Base-by-base conservation (phyloP, 2,113 vertebrate species). In the Eira barbara region DNA sequence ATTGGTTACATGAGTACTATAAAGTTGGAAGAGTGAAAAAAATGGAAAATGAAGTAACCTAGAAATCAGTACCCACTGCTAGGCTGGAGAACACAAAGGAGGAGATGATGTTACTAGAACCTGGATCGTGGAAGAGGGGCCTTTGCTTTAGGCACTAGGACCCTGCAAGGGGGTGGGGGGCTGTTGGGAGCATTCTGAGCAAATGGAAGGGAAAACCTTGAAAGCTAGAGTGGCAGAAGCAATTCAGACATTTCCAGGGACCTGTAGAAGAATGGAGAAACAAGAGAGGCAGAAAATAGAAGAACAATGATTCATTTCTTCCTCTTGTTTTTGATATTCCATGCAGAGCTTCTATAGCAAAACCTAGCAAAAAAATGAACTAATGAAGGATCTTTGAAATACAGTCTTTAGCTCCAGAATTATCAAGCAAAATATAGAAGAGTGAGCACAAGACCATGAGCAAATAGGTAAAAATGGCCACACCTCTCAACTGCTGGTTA, bases 91-190 rank as follows among this genome's bases (percentile, higher is more conserved):
- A 55, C 6, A 20, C 59, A 39, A 69, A 74, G 13, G 39, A 67
- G 18, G 7, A 42, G 25, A 7, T 11, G 9, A 14, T 15, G 17
- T n/a, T 27, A 11, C 23, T 6, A 12, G 69, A 36, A 88, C 3
- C n/a, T 78, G 23, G 18, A 25, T n/a, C 2, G 0, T 34, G 36
- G 82, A 11, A 79, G 59, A 25, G 7, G 6, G 42, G 25, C 13
- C 0, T 2, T 31, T 34, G 36, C 25, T 88, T 80, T 3, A 1
- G 10, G 12, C 6, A 6, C 8, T 7, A 21, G 11, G 25, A 78
- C 25, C 31, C 10, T 82, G 36, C 29, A 65, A 17, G 8, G 74
- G 12, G 55, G 23, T 4, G 2, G 55, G 23, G 5, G 2, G 34
- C 21, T 52, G 1, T 47, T 71, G 42, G 10, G 12, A 69, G n/a